Evolutionary conservation across 2,113 vertebrate species (phyloP).

Genomic region (Bettongia penicillata): DNA sequence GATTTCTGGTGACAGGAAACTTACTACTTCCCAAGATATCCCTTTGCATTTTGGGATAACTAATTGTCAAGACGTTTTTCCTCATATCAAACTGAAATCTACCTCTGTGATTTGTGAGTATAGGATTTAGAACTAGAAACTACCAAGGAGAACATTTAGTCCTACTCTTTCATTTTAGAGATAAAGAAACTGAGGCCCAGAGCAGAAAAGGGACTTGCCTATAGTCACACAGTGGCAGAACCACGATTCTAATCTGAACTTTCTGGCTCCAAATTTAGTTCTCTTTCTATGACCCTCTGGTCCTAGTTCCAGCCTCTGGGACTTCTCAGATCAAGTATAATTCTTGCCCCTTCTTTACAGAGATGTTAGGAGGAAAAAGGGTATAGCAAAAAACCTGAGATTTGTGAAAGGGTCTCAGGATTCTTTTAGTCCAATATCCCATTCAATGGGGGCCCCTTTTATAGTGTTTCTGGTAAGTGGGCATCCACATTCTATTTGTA

Average conservation of each 20-base stretch:
- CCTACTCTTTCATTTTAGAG: not conserved
- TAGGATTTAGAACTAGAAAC: not conserved
- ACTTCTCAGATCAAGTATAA: not conserved
- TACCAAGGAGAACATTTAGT: not conserved
- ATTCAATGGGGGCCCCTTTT: not conserved
- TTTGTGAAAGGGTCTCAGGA: not conserved
- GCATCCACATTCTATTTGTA: not conserved
- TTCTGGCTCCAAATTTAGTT: rapidly evolving
- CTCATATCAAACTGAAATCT: not conserved
- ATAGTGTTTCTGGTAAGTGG: not conserved
- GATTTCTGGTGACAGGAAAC: not conserved
- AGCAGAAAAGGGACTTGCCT: not conserved
- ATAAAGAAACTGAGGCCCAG: not conserved
- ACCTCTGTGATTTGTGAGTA: not conserved
- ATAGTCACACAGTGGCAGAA: not conserved
- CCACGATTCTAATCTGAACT: not conserved
- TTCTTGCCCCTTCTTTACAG: not conserved
- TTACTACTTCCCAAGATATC: not conserved
- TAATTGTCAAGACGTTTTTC: not conserved
- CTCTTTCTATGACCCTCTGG: not conserved
- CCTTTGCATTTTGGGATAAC: not conserved
- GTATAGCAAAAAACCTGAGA: not conserved
- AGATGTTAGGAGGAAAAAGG: not conserved
- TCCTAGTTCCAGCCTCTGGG: not conserved
- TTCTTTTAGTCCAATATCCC: not conserved